Percentiles rank a stretch among this genome's conserved stretches.
phyloP scores from a whole-genome alignment of 2,888 invertebrate genomes.

The Rotaria magnacalcarata region DNA sequence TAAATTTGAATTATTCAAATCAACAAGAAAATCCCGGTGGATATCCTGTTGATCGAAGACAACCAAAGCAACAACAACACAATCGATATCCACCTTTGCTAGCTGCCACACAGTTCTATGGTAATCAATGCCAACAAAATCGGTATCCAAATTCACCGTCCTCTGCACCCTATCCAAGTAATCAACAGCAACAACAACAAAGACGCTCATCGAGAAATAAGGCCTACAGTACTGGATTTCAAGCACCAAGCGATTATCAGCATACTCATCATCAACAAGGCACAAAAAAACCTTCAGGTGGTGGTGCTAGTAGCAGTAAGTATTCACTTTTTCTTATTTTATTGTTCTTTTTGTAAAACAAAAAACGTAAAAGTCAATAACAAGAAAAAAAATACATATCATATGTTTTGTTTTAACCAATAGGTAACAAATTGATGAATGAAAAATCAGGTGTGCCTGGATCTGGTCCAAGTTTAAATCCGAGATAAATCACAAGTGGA shows the following conservation, averaged over 20 bases:
- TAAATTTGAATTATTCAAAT: neutral
- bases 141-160: too few relatives aligned
- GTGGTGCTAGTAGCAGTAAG: neutral
- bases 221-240: neutral
- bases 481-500: neutral
- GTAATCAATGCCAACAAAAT: neutral
- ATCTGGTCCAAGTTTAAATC: constrained; percentile 36
- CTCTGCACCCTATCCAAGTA: too few relatives aligned
- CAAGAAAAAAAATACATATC: neutral
- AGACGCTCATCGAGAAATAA: too few relatives aligned
- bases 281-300: neutral
- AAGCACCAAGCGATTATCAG: neutral
- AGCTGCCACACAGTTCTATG: neutral
- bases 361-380: neutral
- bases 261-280: neutral
- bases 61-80: neutral
- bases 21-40: neutral
- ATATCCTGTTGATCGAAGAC: neutral
- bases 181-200: neutral
- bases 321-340: neutral
- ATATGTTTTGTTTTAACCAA: neutral
- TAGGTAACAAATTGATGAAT: neutral
- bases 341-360: neutral
- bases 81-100: neutral
- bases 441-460: constrained; percentile 27